A percentile compares a stretch with the other conserved stretches of the same genome.
These are phyloP conservation scores for Phoebastria nigripes DNA, from an alignment of 2,797 vertebrate species.

Conservation along the genomic window DNA sequence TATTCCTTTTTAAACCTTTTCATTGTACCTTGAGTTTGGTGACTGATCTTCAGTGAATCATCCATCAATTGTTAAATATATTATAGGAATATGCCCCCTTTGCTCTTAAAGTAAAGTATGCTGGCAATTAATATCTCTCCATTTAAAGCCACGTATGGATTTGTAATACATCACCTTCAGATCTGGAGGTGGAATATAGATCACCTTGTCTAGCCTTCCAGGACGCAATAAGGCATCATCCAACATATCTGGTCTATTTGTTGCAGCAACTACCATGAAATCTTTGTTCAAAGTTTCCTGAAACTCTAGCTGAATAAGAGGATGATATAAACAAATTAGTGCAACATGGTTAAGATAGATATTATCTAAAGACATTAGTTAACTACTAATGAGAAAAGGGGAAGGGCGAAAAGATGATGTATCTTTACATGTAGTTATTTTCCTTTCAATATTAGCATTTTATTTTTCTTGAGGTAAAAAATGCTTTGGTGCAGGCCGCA, in stretches of 20 bases:
- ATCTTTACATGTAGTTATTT: not conserved
- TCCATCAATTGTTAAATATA: not conserved
- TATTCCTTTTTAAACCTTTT: not conserved
- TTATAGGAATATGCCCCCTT: not conserved
- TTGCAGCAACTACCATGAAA: constrained; percentile 92
- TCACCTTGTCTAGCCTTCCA: constrained; percentile 90
- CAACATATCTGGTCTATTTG: constrained; percentile 88
- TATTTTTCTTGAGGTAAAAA: not conserved
- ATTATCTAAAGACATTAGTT: not conserved
- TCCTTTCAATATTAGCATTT: not conserved
- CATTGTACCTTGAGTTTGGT: not conserved
- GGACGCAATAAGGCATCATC: constrained; percentile 93
- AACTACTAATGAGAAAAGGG: not conserved
- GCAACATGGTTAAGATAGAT: not conserved
- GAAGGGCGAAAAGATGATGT: not conserved
- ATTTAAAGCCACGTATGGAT: not conserved
- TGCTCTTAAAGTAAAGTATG: not conserved
- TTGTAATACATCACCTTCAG: constrained; percentile 75
- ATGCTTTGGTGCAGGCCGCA: not conserved
- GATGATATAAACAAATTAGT: not conserved
- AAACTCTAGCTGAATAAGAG: constrained; percentile 76
- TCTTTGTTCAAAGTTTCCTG: constrained; percentile 85
- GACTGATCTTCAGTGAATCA: not conserved
- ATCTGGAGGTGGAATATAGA: constrained; percentile 91
- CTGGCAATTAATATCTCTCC: not conserved